phyloP scores from a whole-genome alignment of 92 coral and sea anemone species.

The Phymanthus crucifer region DNA sequence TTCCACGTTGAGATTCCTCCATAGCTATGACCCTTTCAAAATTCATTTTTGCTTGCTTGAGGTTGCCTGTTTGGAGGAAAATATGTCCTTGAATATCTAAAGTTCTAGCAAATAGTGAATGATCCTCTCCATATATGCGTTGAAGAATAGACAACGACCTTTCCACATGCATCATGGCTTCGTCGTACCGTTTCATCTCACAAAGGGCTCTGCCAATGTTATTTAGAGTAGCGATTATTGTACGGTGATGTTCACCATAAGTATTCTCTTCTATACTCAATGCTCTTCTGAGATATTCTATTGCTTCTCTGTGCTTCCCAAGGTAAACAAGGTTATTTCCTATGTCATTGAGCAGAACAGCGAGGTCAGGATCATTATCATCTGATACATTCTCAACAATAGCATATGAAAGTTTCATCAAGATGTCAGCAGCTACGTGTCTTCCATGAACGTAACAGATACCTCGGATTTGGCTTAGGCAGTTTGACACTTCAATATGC shows the following conservation, averaged over 20 bases:
- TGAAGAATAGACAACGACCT: not conserved
- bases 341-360: not conserved
- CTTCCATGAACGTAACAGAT: not conserved
- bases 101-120: not conserved
- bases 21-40: not conserved
- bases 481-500: not conserved
- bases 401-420: not conserved
- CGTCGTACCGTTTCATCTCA: not conserved
- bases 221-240: constrained; percentile 3
- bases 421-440: not conserved
- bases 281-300: not conserved
- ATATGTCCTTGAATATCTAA: not conserved
- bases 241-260: not conserved
- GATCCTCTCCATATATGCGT: not conserved
- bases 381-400: not conserved
- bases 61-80: not conserved
- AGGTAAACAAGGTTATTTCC: not conserved
- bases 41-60: not conserved
- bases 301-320: not conserved
- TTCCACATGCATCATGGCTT: not conserved
- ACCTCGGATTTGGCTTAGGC: not conserved
- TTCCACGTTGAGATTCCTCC: not conserved
- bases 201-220: not conserved
- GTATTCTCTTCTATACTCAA: not conserved
- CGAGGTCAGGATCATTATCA: not conserved